A percentile compares a stretch with the other conserved stretches of the same genome.
phyloP scores from a whole-genome alignment of 64 coral and sea anemone genomes.

The Pocillopora verrucosa region DNA sequence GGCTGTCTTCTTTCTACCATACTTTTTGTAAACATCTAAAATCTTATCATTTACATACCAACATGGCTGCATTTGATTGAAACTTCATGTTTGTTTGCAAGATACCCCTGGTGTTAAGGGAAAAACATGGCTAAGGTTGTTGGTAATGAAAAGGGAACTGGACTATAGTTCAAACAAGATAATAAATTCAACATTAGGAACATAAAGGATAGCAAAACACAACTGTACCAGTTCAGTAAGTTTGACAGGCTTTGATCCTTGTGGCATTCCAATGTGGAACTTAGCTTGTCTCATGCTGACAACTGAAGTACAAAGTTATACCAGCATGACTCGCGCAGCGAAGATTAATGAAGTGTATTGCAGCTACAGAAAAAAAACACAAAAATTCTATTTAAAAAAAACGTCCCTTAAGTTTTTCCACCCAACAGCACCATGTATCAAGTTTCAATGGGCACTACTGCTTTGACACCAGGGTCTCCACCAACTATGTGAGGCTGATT shows the following conservation, averaged over 20 bases:
- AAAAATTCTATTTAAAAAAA: background rate
- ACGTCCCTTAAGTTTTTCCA: too few relatives aligned
- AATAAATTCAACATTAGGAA: background rate
- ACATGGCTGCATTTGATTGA: conserved; percentile 67
- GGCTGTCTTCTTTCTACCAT: too few relatives aligned
- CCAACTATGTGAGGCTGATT: too few relatives aligned
- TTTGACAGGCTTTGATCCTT: conserved; percentile 71
- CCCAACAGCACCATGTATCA: too few relatives aligned
- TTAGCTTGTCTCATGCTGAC: conserved; percentile 79
- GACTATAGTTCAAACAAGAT: background rate
- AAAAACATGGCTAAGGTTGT: background rate
- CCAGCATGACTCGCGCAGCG: conserved; percentile 69
- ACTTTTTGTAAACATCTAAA: too few relatives aligned
- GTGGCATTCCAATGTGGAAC: conserved; percentile 64
- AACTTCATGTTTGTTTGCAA: conserved; percentile 73
- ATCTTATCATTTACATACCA: conserved; percentile 28
- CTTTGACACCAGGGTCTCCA: too few relatives aligned
- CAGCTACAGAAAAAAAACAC: conserved; percentile 25
- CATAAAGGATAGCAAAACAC: background rate
- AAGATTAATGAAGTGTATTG: conserved; percentile 65
- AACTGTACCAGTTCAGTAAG: conserved; percentile 71
- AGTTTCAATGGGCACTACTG: too few relatives aligned
- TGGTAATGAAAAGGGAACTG: background rate
- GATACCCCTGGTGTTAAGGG: conserved; percentile 56
- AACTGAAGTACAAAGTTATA: conserved; percentile 81